Evolutionary conservation across 2,113 vertebrate genomes (phyloP).

Genomic region (Cinclus cinclus): DNA sequence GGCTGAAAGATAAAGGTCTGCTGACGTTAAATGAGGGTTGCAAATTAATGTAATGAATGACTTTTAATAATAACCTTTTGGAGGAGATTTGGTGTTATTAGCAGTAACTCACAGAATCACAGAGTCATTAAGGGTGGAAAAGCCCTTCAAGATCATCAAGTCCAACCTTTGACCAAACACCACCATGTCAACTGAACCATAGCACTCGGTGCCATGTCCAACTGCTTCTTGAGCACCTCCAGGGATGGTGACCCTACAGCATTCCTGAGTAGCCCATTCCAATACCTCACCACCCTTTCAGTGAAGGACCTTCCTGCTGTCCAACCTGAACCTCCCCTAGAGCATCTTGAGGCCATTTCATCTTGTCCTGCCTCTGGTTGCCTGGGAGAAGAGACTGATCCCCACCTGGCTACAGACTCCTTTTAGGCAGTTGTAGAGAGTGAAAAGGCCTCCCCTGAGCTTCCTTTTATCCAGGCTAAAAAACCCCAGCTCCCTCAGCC

Average conservation of each 20-base stretch:
- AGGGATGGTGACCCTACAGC: accelerated
- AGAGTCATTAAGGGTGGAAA: not conserved
- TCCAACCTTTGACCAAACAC: not conserved
- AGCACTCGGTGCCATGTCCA: not conserved
- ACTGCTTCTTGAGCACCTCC: not conserved
- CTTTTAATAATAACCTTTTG: slow-evolving; percentile 53
- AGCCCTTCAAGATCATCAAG: not conserved
- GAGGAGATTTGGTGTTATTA: not conserved
- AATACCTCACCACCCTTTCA: not conserved
- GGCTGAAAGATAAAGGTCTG: slow-evolving; percentile 65
- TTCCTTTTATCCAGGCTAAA: not conserved
- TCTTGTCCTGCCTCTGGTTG: not conserved
- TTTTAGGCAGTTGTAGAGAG: not conserved
- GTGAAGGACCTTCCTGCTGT: not conserved
- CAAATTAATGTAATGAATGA: slow-evolving; percentile 61
- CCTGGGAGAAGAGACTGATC: not conserved
- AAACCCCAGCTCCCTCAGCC: not conserved
- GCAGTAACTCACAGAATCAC: not conserved
- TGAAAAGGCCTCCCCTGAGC: not conserved
- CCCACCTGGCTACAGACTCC: not conserved
- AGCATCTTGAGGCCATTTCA: not conserved
- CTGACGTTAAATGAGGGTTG: slow-evolving; percentile 51
- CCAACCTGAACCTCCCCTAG: not conserved
- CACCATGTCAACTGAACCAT: not conserved
- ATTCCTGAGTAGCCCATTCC: not conserved